Conservation (phyloP, 2,113 vertebrate species). For the Anarhynchus alexandrinus region DNA sequence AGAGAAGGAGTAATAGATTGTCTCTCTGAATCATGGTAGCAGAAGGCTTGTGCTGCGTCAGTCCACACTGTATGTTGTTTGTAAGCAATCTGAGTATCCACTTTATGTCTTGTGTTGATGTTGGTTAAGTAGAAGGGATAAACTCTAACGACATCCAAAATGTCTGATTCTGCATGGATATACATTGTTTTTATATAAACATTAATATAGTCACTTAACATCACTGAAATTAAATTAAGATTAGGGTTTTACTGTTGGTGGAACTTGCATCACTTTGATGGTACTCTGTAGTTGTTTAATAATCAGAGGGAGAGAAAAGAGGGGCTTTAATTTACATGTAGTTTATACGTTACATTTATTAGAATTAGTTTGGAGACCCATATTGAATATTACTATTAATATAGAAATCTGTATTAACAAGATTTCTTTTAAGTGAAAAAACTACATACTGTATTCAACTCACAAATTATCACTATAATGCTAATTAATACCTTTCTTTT, state of each 20-base stretch:
- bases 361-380: background rate
- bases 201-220: background rate
- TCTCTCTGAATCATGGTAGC: background rate
- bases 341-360: accelerated
- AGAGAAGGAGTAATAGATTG: background rate
- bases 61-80: too few relatives aligned
- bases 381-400: background rate
- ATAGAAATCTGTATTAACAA: background rate
- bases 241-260: background rate
- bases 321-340: background rate
- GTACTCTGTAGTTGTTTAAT: background rate
- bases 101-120: background rate
- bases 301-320: background rate
- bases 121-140: background rate
- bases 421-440: background rate
- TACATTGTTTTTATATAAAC: background rate
- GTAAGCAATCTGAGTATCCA: background rate
- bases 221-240: background rate
- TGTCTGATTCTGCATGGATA: background rate
- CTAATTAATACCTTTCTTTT: background rate
- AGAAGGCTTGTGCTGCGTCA: background rate
- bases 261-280: background rate
- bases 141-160: background rate
- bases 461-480: background rate
- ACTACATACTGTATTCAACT: background rate